Conservation (phyloP, 2,113 vertebrate genomes). For the Pelecanoides urinatrix region DNA sequence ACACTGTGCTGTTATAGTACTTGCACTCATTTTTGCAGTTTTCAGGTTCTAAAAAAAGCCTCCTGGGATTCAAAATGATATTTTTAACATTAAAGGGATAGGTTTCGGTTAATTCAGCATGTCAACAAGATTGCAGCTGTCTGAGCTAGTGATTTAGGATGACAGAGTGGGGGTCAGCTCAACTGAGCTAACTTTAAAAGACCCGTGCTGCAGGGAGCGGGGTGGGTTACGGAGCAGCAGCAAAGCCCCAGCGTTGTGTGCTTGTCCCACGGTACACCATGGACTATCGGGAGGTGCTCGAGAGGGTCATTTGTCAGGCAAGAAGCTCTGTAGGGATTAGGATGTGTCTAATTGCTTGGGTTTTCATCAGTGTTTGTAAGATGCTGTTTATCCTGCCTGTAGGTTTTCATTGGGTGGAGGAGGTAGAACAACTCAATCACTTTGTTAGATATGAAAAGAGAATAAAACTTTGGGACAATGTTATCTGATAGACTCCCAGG, state of each 20-base stretch:
- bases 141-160: neutral
- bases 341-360: neutral
- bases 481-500: neutral
- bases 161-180: neutral
- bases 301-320: neutral
- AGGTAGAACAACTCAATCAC: neutral
- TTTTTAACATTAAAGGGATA: neutral
- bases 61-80: neutral
- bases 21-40: neutral
- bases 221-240: neutral
- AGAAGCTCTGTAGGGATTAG: neutral
- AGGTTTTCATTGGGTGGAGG: neutral
- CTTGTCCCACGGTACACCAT: rapidly evolving
- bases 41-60: neutral
- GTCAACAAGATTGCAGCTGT: neutral
- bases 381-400: neutral
- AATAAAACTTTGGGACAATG: neutral
- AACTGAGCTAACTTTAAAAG: neutral
- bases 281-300: neutral
- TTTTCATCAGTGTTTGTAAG: neutral
- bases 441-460: neutral
- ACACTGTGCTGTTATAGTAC: neutral
- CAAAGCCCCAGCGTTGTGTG: neutral
- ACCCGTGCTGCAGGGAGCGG: neutral
- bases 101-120: neutral